A percentile compares a stretch with the other conserved stretches of the same genome.
These are phyloP conservation scores for Spatula clypeata DNA, from an alignment of 2,797 vertebrate genomes.

Conservation along the genomic window DNA sequence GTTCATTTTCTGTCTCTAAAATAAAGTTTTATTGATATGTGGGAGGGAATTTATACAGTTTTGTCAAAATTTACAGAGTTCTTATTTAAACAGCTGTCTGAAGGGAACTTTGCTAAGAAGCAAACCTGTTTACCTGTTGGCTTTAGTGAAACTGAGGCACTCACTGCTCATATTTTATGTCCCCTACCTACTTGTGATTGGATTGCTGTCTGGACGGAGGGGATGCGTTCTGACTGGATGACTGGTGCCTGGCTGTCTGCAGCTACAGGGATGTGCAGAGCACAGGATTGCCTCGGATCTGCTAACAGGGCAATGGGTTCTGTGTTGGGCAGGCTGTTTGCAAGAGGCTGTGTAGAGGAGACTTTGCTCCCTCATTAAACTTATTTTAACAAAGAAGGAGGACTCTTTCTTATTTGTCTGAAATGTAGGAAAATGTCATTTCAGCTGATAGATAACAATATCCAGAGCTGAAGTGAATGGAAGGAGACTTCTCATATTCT, in stretches of 20 bases:
- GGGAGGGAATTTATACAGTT: neutral
- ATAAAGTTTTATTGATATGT: conserved; percentile 5
- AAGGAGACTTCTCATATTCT: neutral
- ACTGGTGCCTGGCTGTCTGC: neutral
- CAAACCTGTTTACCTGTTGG: neutral
- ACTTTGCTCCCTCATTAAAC: neutral
- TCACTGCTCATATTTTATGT: neutral
- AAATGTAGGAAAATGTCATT: neutral
- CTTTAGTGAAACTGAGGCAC: neutral
- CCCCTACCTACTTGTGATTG: rapidly evolving
- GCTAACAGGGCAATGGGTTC: neutral
- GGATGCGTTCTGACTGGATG: rapidly evolving
- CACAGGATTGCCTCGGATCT: neutral
- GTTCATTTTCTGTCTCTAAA: conserved; percentile 26
- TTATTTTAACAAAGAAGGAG: neutral
- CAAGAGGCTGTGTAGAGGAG: neutral
- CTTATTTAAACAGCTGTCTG: neutral
- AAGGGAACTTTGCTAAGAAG: neutral
- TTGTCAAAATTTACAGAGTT: neutral
- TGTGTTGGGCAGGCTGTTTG: neutral
- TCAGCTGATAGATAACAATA: neutral
- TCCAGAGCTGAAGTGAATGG: neutral
- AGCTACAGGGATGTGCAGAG: rapidly evolving
- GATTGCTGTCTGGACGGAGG: no score
- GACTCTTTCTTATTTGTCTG: neutral